Percentiles rank a stretch among this genome's conserved stretches.
These are phyloP conservation scores for Prunella himalayana DNA, from an alignment of 2,113 vertebrate species.

Conservation along the genomic window DNA sequence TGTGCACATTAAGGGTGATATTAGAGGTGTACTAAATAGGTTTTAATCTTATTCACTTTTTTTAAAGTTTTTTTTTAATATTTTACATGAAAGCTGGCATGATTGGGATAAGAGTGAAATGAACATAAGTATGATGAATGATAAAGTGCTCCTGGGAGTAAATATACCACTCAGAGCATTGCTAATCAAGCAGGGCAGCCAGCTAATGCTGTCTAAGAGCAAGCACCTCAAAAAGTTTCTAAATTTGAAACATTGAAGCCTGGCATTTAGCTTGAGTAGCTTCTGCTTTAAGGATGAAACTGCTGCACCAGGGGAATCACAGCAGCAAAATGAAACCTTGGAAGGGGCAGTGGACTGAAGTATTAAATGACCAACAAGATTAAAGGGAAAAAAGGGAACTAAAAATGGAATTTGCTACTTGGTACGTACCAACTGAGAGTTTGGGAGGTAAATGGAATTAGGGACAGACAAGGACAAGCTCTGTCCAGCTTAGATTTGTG, in stretches of 20 bases:
- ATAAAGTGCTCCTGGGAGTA: conserved; percentile 63
- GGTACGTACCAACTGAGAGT: background rate
- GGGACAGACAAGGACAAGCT: background rate
- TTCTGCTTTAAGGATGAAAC: conserved; percentile 57
- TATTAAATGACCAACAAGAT: background rate
- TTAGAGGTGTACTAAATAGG: conserved; percentile 46
- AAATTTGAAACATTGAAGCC: conserved; percentile 53
- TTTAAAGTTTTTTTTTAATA: background rate
- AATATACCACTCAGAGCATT: conserved; percentile 59
- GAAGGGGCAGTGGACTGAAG: background rate
- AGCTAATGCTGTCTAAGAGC: conserved; percentile 41
- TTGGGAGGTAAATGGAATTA: background rate
- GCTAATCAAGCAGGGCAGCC: conserved; percentile 60
- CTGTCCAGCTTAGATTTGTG: background rate
- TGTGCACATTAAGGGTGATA: background rate
- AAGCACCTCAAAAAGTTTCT: conserved; percentile 43
- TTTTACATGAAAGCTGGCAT: conserved; percentile 62
- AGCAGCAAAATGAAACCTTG: background rate
- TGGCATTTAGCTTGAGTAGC: conserved; percentile 63
- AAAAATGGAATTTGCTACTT: background rate
- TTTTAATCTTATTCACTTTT: conserved; percentile 46
- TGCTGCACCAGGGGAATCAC: background rate
- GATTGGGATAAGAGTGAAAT: conserved; percentile 63
- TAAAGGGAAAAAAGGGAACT: background rate
- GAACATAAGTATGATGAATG: conserved; percentile 69